These are phyloP conservation scores for Alaudala cheleensis DNA, from an alignment of 2,113 vertebrate genomes.

Conservation along the genomic window DNA sequence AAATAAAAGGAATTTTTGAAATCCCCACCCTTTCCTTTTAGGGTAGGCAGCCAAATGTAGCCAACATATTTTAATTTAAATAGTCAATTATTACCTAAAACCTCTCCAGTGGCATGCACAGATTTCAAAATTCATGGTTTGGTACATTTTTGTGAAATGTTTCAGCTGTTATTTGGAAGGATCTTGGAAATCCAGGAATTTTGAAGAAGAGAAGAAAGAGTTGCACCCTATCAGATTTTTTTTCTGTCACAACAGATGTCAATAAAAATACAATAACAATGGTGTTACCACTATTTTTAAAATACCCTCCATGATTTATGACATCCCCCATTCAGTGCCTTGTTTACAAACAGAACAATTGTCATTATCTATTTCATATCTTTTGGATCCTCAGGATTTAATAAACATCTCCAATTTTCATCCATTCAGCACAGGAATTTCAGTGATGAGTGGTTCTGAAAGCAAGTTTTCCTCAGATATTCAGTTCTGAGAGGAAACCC, in stretches of 20 bases:
- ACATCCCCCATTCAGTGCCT: too few species aligned
- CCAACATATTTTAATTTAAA: not conserved
- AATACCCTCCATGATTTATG: not conserved
- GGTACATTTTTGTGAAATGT: not conserved
- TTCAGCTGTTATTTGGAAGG: not conserved
- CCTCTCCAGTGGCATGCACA: not conserved
- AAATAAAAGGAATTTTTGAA: constrained; percentile 31
- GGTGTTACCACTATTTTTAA: rapidly evolving
- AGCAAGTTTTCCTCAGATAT: not conserved
- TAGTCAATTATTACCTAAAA: not conserved
- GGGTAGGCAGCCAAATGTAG: not conserved
- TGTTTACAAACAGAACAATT: not conserved
- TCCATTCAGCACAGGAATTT: not conserved
- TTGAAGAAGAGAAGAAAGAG: not conserved
- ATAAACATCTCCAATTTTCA: not conserved
- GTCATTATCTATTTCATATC: not conserved
- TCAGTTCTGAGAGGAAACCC: not conserved
- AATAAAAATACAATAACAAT: not conserved
- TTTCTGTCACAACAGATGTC: not conserved
- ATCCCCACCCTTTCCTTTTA: not conserved
- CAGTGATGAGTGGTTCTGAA: not conserved
- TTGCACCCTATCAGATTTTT: rapidly evolving
- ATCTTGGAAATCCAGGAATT: not conserved
- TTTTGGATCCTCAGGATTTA: not conserved
- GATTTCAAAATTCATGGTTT: not conserved